These are phyloP conservation scores for Tiliacea citrago DNA, from an alignment of 2,888 invertebrate genomes.

Conservation along the genomic window DNA sequence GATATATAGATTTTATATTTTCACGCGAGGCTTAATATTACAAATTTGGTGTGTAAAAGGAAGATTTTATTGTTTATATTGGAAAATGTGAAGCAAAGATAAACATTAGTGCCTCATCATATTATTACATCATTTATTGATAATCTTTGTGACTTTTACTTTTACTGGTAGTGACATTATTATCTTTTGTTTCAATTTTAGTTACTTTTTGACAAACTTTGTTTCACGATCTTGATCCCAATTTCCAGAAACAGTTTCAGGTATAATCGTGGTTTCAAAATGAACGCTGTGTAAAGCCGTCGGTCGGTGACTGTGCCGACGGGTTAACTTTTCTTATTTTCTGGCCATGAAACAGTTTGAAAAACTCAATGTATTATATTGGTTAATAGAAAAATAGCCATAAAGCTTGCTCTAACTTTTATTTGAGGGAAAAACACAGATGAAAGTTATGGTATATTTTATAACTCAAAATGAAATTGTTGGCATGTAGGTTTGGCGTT, in stretches of 20 bases:
- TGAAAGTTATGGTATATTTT: neutral
- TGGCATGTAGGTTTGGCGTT: neutral
- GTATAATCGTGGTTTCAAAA: neutral
- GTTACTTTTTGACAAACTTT: neutral
- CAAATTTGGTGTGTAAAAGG: slow-evolving; percentile 23
- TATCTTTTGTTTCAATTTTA: neutral
- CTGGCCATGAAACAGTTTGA: neutral
- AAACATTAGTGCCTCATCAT: neutral
- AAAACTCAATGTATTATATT: neutral
- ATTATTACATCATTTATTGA: slow-evolving; percentile 3
- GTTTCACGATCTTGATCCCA: neutral
- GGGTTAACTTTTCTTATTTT: neutral
- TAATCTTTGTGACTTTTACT: neutral
- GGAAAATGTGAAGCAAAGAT: neutral
- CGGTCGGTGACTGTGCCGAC: slow-evolving; percentile 6
- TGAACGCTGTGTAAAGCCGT: neutral
- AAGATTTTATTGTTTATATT: neutral
- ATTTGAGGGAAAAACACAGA: neutral
- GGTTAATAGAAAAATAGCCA: neutral
- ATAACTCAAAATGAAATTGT: neutral
- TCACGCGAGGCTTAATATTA: slow-evolving; percentile 48
- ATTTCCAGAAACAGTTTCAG: neutral
- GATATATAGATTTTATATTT: slow-evolving; percentile 59
- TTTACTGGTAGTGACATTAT: neutral
- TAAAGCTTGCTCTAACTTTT: neutral